Base-by-base conservation (phyloP, 2,888 invertebrate genomes). In the Microplitis manilae region DNA sequence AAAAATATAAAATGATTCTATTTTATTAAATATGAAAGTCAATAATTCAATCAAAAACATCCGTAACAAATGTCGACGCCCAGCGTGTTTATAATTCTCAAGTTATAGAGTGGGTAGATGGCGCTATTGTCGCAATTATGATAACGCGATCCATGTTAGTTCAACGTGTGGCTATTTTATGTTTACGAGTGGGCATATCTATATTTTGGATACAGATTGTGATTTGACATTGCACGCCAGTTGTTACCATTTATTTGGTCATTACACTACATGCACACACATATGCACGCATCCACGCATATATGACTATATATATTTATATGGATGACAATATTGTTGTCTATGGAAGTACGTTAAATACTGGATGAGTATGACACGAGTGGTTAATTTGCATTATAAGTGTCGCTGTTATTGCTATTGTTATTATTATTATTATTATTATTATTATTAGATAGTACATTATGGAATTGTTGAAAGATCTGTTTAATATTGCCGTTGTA, bases 31-130 rank as follows among this genome's bases (percentile, higher is more conserved):
- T 84, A 88, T 89, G 87, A 90, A 88, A 90, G 90, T 89, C 90
- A 89, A 90, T 90, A 90, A 90, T 90, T 90, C 90, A 89, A 90
- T 90, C 90, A 90, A 87, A 88, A 89, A 88, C 90, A 90, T 88
- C 87, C 87, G 87, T 86, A 86, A 86, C 86, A 87, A 85, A 87
- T 88, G 87, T 88, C 87, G 87, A 88, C 87, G 87, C 84, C 84
- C 82, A 83, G 76, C 67, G 50, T 65, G 73, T 50, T 50, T 50
- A 50, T 50, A 50, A 50, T 50, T 50, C 50, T 50, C 13, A 50
- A 50, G 50, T 50, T 50, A 50, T 13, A 50, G 9, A 50, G 50
- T 13, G 50, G 50, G 8, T 50, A 50, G 50, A 13, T 73, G 69
- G 72, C 62, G 65, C 74, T 68, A 75, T 15, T 70, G 59, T 39